These are phyloP conservation scores for Panthera leo DNA, from an alignment of 2,113 vertebrate genomes.

Conservation along the genomic window DNA sequence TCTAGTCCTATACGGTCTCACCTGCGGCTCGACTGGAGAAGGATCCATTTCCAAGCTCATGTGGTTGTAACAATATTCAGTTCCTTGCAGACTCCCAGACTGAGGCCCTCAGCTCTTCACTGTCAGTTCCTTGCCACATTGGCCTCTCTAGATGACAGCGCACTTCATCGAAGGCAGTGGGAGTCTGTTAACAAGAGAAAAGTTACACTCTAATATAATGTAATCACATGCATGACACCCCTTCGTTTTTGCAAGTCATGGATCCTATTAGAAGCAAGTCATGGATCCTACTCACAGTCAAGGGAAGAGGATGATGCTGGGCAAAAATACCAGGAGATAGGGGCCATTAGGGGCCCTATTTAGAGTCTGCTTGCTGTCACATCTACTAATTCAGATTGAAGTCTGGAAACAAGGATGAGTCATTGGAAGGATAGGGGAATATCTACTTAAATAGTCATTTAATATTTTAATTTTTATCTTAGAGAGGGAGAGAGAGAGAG, in stretches of 20 bases:
- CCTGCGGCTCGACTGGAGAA: not conserved
- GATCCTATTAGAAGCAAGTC: not conserved
- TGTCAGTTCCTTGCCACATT: not conserved
- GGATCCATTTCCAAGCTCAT: not conserved
- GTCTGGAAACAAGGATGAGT: not conserved
- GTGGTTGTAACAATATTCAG: not conserved
- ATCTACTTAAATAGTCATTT: not conserved
- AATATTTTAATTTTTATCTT: not conserved
- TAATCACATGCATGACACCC: not conserved
- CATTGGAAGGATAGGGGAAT: not conserved
- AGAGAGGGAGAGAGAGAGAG: no score
- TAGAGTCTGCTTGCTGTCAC: not conserved
- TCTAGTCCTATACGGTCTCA: not conserved
- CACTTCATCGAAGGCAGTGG: not conserved
- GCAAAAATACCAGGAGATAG: not conserved
- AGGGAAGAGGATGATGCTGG: not conserved
- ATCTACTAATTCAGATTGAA: not conserved
- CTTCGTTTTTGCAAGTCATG: not conserved
- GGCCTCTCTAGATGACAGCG: not conserved
- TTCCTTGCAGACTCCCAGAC: not conserved
- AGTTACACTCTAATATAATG: not conserved
- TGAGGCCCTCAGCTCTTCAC: not conserved
- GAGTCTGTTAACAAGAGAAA: not conserved
- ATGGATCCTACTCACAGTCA: not conserved
- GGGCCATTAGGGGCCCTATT: fast-evolving